A percentile compares a stretch with the other conserved stretches of the same genome.
Evolutionary conservation across 2,888 invertebrate genomes (phyloP).

Genomic region (Apodemia mormo): DNA sequence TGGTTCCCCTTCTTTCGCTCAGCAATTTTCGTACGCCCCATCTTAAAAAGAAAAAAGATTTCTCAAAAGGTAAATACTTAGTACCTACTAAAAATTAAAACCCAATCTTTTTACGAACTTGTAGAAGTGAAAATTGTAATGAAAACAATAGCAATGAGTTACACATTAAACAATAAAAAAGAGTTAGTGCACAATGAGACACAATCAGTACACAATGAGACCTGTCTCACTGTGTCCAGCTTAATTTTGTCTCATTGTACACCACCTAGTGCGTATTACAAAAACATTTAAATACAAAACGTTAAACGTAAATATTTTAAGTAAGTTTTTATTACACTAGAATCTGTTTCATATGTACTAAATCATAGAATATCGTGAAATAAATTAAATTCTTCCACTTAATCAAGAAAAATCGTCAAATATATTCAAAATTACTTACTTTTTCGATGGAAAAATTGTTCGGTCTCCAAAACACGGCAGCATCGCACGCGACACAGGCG

Average conservation of each 20-base stretch:
- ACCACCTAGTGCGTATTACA: background rate
- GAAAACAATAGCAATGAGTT: conserved; percentile 3
- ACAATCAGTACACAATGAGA: conserved; percentile 1
- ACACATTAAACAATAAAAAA: background rate
- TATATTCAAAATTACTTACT: conserved; percentile 14
- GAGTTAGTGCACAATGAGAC: background rate
- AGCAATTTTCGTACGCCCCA: background rate
- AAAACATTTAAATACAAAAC: background rate
- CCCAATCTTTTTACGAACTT: background rate
- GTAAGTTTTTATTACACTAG: background rate
- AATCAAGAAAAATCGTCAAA: conserved; percentile 14
- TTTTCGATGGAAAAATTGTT: background rate
- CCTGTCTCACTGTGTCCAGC: background rate
- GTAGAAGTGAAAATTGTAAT: background rate
- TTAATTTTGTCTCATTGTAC: conserved; percentile 4
- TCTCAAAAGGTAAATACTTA: conserved; percentile 1
- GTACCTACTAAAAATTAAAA: background rate
- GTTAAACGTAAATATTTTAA: conserved; percentile 4
- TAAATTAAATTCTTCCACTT: background rate
- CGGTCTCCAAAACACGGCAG: background rate
- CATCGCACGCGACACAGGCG: background rate
- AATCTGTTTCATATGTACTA: background rate
- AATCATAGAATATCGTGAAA: background rate
- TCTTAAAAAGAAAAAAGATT: conserved; percentile 4
- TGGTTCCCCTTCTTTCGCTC: conserved; percentile 7